Evolutionary conservation across 2,888 invertebrate species (phyloP), one percentile per base, ranked within the genome.

Genomic region (Aleiodes testaceus): DNA sequence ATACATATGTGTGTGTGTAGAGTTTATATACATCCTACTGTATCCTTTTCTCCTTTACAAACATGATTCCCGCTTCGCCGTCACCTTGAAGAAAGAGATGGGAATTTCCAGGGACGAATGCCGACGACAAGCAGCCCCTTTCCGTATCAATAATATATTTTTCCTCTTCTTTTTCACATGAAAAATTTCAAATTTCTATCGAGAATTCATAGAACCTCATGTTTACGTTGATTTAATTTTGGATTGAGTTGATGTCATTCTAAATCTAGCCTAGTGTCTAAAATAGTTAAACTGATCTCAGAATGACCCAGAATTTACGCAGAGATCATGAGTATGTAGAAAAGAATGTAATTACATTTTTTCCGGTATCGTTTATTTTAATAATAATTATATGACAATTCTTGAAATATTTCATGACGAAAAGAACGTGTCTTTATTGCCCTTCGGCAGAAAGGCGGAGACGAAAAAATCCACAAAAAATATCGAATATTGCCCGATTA

Each of bases 41-140:
- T 45, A 61, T 26, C 68, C 72, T 69, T 61, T 49, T 72, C 70
- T 70, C 70, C 73, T 74, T 68, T 71, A 68, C 70, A 42, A 72
- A 72, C 70, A 67, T 70, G 67, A 68, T 68, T 52, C 71, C 72
- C 74, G 73, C 72, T 69, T 50, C 65, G 72, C 50, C 74, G 69
- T 70, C 71, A 70, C 75, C 72, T 70, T 65, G 66, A 55, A 72
- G 73, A 70, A 64, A 74, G 71, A 66, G 69, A 67, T 69, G 70
- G 45, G 71, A 50, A 66, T 61, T 59, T 61, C 50, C 76, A 75
- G 75, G 70, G 63, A 47, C 72, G 75, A 36, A 36, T 72, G 52
- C 2, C 16, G 7, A 44, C 14, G 18, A 50, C 20, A n/a, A 22
- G 22, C n/a, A 16, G 45, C 6, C 42, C 50, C 72, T 45, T 14